A percentile compares a stretch with the other conserved stretches of the same genome.
Evolutionary conservation across 2,113 vertebrate species (phyloP).

Genomic region (Nothoprocta perdicaria): DNA sequence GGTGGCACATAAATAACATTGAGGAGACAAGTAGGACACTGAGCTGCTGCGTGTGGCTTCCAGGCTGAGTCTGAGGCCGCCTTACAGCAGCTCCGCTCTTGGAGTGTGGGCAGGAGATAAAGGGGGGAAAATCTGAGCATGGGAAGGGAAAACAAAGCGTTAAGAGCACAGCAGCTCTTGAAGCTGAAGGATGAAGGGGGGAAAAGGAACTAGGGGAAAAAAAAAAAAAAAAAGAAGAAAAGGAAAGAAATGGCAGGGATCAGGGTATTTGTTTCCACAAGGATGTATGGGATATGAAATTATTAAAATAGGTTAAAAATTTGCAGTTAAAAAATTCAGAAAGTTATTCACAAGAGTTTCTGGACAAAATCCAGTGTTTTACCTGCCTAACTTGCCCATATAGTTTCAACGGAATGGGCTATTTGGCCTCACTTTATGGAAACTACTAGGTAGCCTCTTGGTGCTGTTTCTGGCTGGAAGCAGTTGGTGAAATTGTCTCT

Average conservation of each 20-base stretch:
- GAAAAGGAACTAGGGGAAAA: not conserved
- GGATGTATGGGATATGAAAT: not conserved
- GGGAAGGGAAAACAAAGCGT: not conserved
- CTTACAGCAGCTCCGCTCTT: not conserved
- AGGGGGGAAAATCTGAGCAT: not conserved
- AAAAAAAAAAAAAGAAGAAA: not conserved
- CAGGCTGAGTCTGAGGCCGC: not conserved
- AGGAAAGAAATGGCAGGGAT: not conserved
- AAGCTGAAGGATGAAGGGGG: not conserved
- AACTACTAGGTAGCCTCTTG: not conserved
- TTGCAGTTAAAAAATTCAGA: not conserved
- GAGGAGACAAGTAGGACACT: not conserved
- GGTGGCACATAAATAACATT: conserved; percentile 23
- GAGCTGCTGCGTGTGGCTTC: fast-evolving
- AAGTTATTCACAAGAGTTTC: not conserved
- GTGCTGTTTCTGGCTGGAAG: not conserved
- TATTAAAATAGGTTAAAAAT: no score
- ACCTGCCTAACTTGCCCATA: not conserved
- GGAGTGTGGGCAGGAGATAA: not conserved
- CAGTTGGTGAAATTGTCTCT: not conserved
- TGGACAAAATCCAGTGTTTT: not conserved
- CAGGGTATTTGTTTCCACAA: not conserved
- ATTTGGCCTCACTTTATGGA: not conserved
- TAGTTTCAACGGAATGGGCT: not conserved
- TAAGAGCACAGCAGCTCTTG: not conserved